Evolutionary conservation across 2,888 invertebrate species (phyloP).

Genomic region (Nephrotoma appendiculata): DNA sequence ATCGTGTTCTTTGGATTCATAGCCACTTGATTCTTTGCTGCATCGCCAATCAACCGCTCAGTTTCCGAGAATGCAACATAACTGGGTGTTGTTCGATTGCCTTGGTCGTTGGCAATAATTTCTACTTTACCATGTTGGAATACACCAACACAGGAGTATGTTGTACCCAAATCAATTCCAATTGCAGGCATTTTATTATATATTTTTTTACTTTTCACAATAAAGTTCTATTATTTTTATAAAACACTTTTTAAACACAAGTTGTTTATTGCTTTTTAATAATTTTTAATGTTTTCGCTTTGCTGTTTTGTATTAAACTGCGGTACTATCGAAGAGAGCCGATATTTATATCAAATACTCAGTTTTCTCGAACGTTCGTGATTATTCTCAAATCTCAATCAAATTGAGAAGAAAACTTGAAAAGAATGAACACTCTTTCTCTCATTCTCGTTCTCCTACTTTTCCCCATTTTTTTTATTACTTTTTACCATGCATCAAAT

Average conservation of each 20-base stretch:
- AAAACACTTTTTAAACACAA: background rate
- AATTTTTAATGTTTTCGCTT: background rate
- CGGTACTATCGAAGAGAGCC: background rate
- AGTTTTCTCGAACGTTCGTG: background rate
- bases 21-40: too few species aligned
- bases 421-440: background rate
- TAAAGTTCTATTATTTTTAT: background rate
- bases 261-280: background rate
- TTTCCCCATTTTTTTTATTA: conserved; percentile 73
- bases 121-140: conserved; percentile 86
- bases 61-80: too few species aligned
- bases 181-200: conserved; percentile 24
- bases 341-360: background rate
- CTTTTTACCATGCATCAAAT: conserved; percentile 71
- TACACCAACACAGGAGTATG: conserved; percentile 87
- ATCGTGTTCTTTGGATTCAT: too few species aligned
- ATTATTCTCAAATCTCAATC: background rate
- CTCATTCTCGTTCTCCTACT: conserved; percentile 76
- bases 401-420: background rate
- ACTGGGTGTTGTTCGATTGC: too few species aligned
- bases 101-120: conserved; percentile 82
- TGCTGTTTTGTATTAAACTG: background rate
- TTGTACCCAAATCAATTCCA: conserved; percentile 93
- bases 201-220: conserved; percentile 26
- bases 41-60: too few species aligned